Percentiles rank a stretch among this genome's conserved stretches.
phyloP scores from a whole-genome alignment of 2,888 invertebrate species.

The Thecocarcelia acutangulata region DNA sequence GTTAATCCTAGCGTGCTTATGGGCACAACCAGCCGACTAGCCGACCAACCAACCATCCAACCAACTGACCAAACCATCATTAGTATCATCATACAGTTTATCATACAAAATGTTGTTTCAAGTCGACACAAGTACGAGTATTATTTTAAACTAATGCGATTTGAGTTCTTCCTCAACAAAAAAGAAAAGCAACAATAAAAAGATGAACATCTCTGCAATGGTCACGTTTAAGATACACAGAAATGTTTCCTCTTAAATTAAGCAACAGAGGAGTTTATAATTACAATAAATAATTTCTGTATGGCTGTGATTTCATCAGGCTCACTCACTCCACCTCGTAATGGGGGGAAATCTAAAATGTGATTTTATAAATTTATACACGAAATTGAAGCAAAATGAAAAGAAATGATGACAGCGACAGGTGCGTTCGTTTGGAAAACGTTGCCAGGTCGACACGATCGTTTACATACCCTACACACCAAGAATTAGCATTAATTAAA shows the following conservation, averaged over 20 bases:
- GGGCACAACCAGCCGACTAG: neutral
- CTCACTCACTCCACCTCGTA: slow-evolving; percentile 11
- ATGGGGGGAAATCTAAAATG: slow-evolving; percentile 52
- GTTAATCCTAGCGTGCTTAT: slow-evolving; percentile 60
- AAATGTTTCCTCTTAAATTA: slow-evolving; percentile 34
- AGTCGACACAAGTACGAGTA: slow-evolving; percentile 10
- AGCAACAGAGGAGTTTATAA: slow-evolving; percentile 51
- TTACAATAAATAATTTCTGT: slow-evolving; percentile 64
- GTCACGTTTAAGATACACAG: slow-evolving; percentile 64
- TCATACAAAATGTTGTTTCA: slow-evolving; percentile 35
- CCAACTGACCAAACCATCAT: slow-evolving; percentile 25
- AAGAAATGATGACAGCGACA: slow-evolving; percentile 66
- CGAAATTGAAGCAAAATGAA: slow-evolving; percentile 37
- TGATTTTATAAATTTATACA: slow-evolving; percentile 30
- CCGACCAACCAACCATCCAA: neutral
- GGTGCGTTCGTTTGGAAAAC: slow-evolving; percentile 63
- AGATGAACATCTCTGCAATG: slow-evolving; percentile 57
- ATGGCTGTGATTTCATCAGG: slow-evolving; percentile 43
- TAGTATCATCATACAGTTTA: slow-evolving; percentile 28
- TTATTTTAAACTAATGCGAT: slow-evolving; percentile 58
- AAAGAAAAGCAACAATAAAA: slow-evolving; percentile 11
- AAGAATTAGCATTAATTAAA: too few relatives aligned
- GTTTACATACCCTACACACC: slow-evolving; percentile 16
- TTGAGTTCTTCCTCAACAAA: slow-evolving; percentile 55
- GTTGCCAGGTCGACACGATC: slow-evolving; percentile 23